Evolutionary conservation across 1,140 invertebrate species (phyloP).

Genomic region (Pseudobourletiella spinata): DNA sequence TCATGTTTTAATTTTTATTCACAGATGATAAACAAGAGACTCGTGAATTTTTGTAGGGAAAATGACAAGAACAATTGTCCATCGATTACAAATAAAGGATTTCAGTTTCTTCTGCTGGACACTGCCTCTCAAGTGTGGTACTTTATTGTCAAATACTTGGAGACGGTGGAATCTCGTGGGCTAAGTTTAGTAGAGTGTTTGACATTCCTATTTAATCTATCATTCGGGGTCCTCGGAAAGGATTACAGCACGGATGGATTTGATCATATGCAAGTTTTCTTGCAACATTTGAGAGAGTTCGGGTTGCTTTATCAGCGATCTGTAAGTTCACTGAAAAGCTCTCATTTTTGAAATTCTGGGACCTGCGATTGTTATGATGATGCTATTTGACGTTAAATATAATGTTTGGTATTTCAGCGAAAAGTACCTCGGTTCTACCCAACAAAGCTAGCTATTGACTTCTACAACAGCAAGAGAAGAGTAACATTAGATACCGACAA

Average conservation of each 20-base stretch:
- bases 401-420: conserved; percentile 49
- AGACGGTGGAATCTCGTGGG: conserved; percentile 75
- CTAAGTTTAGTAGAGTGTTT: conserved; percentile 83
- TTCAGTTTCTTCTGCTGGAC: conserved; percentile 91
- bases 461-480: conserved; percentile 56
- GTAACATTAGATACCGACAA: conserved; percentile 44
- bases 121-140: conserved; percentile 88
- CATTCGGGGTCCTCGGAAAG: conserved; percentile 90
- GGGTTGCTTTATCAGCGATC: conserved; percentile 94
- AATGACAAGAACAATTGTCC: conserved; percentile 67
- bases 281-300: conserved; percentile 94
- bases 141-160: conserved; percentile 90
- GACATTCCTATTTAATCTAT: conserved; percentile 89
- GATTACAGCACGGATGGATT: conserved; percentile 94
- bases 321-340: conserved; percentile 43
- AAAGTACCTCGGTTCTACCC: conserved; percentile 91
- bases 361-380: too few relatives aligned
- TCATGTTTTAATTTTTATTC: not conserved
- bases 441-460: conserved; percentile 81
- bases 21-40: too few relatives aligned
- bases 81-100: conserved; percentile 82
- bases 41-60: conserved; percentile 46
- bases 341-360: not conserved
- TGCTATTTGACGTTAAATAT: too few relatives aligned
- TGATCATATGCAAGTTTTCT: conserved; percentile 75